These are phyloP conservation scores for Xyrauchen texanus DNA, from an alignment of 2,113 vertebrate species.

Conservation along the genomic window DNA sequence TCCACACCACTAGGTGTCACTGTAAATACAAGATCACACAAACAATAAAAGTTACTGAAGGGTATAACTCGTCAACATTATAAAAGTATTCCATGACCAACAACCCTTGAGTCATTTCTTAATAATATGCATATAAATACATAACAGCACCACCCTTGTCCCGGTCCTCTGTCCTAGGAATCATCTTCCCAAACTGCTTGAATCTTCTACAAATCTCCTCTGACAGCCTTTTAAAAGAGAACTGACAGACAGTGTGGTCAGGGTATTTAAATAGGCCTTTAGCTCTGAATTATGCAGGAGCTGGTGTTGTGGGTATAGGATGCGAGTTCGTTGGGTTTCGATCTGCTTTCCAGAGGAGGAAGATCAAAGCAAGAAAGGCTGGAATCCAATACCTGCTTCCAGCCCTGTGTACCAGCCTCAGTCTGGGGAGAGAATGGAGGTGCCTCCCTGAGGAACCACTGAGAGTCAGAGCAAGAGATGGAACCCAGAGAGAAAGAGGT, in stretches of 20 bases:
- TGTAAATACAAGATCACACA: too few relatives aligned
- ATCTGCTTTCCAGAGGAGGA: constrained; percentile 34
- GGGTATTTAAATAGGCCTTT: constrained; percentile 33
- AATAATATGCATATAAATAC: too few relatives aligned
- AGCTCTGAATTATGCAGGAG: constrained; percentile 43
- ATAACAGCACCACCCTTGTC: background rate
- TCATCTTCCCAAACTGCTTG: constrained; percentile 14
- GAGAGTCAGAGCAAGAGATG: constrained; percentile 2
- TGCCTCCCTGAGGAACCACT: background rate
- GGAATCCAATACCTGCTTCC: constrained; percentile 26
- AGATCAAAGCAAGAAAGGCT: constrained; percentile 40
- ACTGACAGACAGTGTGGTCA: constrained; percentile 6
- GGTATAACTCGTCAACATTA: too few relatives aligned
- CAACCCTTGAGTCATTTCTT: too few relatives aligned
- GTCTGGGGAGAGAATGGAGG: constrained; percentile 8
- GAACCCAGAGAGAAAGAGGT: background rate
- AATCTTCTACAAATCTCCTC: background rate
- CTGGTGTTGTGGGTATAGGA: background rate
- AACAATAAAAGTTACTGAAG: too few relatives aligned
- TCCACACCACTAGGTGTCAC: too few relatives aligned
- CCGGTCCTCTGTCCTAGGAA: background rate
- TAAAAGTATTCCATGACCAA: too few relatives aligned
- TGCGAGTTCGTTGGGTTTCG: constrained; percentile 1
- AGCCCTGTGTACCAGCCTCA: background rate
- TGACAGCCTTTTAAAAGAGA: constrained; percentile 17